Base-by-base conservation (phyloP, 2,888 invertebrate species). In the Leptinotarsa juncta region DNA sequence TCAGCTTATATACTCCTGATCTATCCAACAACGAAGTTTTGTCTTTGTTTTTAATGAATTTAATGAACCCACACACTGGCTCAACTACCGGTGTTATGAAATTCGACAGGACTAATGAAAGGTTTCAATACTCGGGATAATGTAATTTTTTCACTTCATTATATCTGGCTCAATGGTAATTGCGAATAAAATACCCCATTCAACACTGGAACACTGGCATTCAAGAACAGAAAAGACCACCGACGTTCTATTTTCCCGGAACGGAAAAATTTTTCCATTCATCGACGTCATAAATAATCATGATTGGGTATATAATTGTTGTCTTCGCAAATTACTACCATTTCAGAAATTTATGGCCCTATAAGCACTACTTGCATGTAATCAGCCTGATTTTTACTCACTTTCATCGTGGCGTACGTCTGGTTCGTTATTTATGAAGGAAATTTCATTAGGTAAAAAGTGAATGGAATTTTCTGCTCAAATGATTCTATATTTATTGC, bases 241-340 rank as follows among this genome's bases (percentile, higher is more conserved):
- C 69, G 16, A 57, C 50, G 53, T 18, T 20, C 69, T 60, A 57
- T 23, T 18, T 57, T 55, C 49, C 69, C 16, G 26, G 18, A 42
- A 57, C 26, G 20, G 48, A 57, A 69, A 60, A 42, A 18, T 69
- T 57, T 5, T 65, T 72, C 50, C 68, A 72, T 62, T 68, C 72
- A 72, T 68, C 67, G 72, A 32, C n/a, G 72, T 67, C 57, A 62
- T 72, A 72, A 72, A 72, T 72, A 67, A 72, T 72, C 68, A 62
- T 51, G 68, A 68, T 72, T 72, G 72, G 53, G 68, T 69, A 53
- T 68, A 68, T 72, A 65, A 72, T 68, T 72, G 67, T 72, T 72
- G 55, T 50, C 68, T 65, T 67, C 51, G 72, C 68, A 72, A 72
- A 68, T 72, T 72, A 68, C 68, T 68, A 72, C 72, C 66, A 72